Conservation (phyloP, 2,888 invertebrate genomes). For the Diploptera punctata region DNA sequence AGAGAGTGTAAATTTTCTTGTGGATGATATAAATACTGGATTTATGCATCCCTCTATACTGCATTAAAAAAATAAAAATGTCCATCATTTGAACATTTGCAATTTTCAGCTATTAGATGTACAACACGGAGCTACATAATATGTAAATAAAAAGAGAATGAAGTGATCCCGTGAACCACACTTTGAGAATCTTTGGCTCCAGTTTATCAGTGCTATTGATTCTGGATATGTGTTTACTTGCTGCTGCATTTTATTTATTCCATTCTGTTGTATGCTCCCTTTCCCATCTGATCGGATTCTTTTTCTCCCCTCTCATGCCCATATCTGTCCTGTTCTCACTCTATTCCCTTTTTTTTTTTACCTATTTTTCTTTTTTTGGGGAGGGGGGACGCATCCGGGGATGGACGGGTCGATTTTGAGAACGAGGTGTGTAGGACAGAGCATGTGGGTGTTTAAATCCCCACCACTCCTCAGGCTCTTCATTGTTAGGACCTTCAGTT, state of each 20-base stretch:
- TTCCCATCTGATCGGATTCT: neutral
- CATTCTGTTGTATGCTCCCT: neutral
- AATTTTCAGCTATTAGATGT: no score
- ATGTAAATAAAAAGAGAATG: no score
- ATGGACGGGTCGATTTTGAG: conserved; percentile 9
- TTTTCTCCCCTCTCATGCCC: neutral
- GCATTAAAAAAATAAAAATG: no score
- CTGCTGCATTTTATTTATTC: neutral
- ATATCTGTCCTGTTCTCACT: neutral
- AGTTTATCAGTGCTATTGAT: neutral
- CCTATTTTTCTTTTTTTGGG: neutral
- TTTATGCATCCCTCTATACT: no score
- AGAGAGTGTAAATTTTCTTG: no score
- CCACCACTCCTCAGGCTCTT: neutral
- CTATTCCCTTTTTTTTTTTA: neutral
- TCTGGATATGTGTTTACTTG: neutral
- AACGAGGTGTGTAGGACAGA: conserved; percentile 9
- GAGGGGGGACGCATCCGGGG: neutral
- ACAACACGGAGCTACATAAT: no score
- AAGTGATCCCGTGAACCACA: no score
- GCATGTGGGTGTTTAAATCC: conserved; percentile 16
- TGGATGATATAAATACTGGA: no score
- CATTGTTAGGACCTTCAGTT: conserved; percentile 4
- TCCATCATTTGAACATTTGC: no score
- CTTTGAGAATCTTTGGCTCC: no score